Evolutionary conservation across 2,113 vertebrate genomes (phyloP).

Genomic region (Seriola rivoliana): DNA sequence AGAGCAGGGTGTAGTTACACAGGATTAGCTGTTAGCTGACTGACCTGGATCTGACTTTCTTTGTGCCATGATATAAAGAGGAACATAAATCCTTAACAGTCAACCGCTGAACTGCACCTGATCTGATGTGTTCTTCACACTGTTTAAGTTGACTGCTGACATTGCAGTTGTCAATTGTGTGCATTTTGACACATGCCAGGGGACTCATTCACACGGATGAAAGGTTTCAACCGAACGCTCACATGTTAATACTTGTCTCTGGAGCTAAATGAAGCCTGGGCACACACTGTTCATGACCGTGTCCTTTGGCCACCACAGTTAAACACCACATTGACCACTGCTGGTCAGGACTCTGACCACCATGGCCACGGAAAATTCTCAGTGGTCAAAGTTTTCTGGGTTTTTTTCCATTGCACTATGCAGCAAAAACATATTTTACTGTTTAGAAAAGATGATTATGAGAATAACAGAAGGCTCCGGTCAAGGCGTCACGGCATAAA

Average conservation of each 20-base stretch:
- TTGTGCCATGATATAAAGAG: conserved; percentile 10
- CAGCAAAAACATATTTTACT: conserved; percentile 59
- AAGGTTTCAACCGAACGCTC: conserved; percentile 43
- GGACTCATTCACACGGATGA: conserved; percentile 38
- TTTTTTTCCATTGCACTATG: conserved; percentile 52
- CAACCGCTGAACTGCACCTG: conserved; percentile 3
- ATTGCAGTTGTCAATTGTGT: conserved; percentile 22
- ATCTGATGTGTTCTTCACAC: not conserved
- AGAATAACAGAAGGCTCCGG: conserved; percentile 49
- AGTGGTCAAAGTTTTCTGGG: conserved; percentile 48
- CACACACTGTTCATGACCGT: conserved; percentile 61
- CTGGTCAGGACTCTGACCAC: conserved; percentile 69
- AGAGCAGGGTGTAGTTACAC: conserved; percentile 15
- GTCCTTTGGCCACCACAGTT: conserved; percentile 62
- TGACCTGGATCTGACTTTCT: conserved; percentile 11
- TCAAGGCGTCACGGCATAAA: conserved; percentile 24
- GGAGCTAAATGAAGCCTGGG: conserved; percentile 45
- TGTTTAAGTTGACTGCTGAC: not conserved
- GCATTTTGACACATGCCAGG: conserved; percentile 20
- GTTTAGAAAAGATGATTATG: conserved; percentile 63
- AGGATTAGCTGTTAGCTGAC: conserved; percentile 22
- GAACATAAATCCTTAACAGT: not conserved
- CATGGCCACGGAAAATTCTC: conserved; percentile 65
- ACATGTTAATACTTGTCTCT: conserved; percentile 43
- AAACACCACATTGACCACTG: conserved; percentile 71